phyloP scores from a whole-genome alignment of 2,888 invertebrate genomes.

The Parapristionchus giblindavisi region DNA sequence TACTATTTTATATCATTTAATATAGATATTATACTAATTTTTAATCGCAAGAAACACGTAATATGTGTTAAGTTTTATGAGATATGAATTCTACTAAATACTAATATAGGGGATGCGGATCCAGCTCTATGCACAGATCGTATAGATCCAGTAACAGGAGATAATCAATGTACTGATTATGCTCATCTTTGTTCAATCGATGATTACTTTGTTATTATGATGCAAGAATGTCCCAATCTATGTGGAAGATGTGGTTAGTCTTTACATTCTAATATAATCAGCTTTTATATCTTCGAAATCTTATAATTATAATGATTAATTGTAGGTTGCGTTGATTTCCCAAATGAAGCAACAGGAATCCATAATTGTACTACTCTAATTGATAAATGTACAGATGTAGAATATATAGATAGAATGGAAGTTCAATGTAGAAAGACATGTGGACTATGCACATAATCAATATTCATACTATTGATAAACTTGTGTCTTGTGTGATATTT shows the following conservation, averaged over 20 bases:
- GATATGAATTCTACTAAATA: too few species aligned
- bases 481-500: too few species aligned
- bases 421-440: slow-evolving; percentile 27
- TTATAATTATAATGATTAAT: not conserved
- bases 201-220: slow-evolving; percentile 17
- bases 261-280: not conserved
- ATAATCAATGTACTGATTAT: slow-evolving; percentile 18
- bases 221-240: not conserved
- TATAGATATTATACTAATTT: too few species aligned
- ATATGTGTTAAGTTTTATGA: too few species aligned
- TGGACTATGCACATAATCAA: slow-evolving; percentile 30
- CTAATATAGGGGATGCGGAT: not conserved
- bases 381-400: slow-evolving; percentile 26
- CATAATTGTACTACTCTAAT: slow-evolving; percentile 3
- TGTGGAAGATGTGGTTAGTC: slow-evolving; percentile 10
- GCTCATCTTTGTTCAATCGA: slow-evolving; percentile 11
- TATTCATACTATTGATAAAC: too few species aligned
- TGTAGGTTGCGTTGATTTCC: slow-evolving; percentile 20
- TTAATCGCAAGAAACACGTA: too few species aligned
- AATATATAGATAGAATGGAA: slow-evolving; percentile 14
- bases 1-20: too few species aligned
- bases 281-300: not conserved
- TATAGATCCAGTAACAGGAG: not conserved
- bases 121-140: not conserved
- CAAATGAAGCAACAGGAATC: slow-evolving; percentile 6